Evolutionary conservation across 2,797 vertebrate genomes (phyloP).

Genomic region (Melanotaenia boesemani): DNA sequence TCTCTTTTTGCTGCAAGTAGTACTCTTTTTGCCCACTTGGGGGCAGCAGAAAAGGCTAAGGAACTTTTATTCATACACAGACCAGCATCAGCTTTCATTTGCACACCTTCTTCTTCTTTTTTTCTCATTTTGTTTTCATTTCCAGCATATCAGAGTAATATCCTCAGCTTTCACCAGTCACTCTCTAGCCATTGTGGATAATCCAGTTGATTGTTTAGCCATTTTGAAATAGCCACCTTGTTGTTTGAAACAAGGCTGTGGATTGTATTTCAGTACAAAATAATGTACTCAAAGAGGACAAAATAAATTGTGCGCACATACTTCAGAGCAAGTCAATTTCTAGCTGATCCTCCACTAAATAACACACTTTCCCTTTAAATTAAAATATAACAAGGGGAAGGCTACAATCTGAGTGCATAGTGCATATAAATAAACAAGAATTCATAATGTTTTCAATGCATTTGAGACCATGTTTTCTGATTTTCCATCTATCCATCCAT

Average conservation of each 20-base stretch:
- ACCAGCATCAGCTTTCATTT: neutral
- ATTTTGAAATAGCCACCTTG: neutral
- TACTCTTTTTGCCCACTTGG: slow-evolving; percentile 2
- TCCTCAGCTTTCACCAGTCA: neutral
- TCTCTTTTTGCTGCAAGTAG: neutral
- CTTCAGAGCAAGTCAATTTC: too few species aligned
- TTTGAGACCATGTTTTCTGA: neutral
- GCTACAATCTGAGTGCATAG: neutral
- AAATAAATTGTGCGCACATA: too few species aligned
- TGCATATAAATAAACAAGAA: neutral
- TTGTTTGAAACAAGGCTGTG: neutral
- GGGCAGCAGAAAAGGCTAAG: slow-evolving; percentile 1
- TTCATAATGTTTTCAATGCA: neutral
- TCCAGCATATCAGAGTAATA: neutral
- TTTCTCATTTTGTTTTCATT: neutral
- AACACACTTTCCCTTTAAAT: neutral
- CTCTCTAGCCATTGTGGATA: neutral
- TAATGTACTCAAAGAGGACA: too few species aligned
- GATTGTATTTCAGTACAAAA: neutral
- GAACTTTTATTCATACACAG: neutral
- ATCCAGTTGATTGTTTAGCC: neutral
- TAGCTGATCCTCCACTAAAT: neutral
- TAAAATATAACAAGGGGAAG: neutral
- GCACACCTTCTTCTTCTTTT: neutral
- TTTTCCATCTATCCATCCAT: too few species aligned